These are phyloP conservation scores for Rhynchopsitta pachyrhyncha DNA, from an alignment of 2,113 vertebrate genomes.

Conservation along the genomic window DNA sequence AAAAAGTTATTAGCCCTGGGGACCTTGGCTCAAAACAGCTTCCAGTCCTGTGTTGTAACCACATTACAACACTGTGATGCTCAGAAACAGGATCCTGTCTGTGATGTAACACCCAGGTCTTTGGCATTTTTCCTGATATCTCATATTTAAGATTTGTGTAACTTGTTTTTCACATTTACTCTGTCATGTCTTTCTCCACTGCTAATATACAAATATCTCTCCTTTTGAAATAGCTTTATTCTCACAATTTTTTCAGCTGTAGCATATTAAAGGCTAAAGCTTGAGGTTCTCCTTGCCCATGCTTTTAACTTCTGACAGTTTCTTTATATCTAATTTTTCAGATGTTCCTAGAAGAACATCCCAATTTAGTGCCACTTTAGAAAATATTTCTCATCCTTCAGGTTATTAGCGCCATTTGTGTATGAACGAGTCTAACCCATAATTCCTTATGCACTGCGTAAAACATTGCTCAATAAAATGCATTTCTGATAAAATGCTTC, in stretches of 20 bases:
- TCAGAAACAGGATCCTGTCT: background rate
- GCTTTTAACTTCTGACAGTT: background rate
- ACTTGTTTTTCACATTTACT: constrained; percentile 23
- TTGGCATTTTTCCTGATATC: background rate
- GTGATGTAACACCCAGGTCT: background rate
- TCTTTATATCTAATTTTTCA: background rate
- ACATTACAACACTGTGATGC: background rate
- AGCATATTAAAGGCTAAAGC: background rate
- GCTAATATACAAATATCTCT: background rate
- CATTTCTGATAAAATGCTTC: background rate
- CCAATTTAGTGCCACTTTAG: background rate
- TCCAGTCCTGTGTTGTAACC: constrained; percentile 15
- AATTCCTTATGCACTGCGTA: background rate
- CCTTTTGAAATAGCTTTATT: background rate
- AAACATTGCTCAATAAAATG: background rate
- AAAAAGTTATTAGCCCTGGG: background rate
- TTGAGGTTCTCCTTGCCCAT: background rate
- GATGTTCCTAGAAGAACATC: background rate
- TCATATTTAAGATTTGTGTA: background rate
- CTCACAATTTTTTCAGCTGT: background rate
- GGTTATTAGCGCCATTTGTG: background rate
- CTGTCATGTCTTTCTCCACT: background rate
- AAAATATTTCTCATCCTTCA: background rate
- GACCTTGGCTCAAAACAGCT: background rate
- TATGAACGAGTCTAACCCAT: background rate